A percentile compares a stretch with the other conserved stretches of the same genome.
These are phyloP conservation scores for Tanytarsus gracilentus DNA, from an alignment of 2,888 invertebrate species.

Conservation along the genomic window DNA sequence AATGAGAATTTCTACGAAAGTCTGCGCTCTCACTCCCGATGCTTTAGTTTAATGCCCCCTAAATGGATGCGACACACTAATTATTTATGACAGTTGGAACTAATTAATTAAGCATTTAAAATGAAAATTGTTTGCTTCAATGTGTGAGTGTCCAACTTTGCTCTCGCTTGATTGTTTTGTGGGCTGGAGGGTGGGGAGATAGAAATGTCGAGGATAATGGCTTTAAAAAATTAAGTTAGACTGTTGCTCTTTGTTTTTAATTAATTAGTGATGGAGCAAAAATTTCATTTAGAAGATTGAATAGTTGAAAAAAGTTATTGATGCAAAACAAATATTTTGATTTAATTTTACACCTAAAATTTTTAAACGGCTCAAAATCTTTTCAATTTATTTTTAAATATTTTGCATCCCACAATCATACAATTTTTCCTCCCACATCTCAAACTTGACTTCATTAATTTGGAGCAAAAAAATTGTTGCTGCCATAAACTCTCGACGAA, in stretches of 20 bases:
- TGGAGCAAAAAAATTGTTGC: background rate
- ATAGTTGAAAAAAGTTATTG: no score
- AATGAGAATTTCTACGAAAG: conserved; percentile 1
- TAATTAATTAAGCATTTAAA: conserved; percentile 18
- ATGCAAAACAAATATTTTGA: no score
- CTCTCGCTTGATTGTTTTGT: background rate
- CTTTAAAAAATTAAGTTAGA: no score
- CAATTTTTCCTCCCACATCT: no score
- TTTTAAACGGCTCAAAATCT: no score
- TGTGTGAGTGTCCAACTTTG: no score
- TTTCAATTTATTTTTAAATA: no score
- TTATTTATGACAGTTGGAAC: conserved; percentile 3
- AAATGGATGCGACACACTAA: background rate
- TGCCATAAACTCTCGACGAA: background rate
- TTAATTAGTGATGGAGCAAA: background rate
- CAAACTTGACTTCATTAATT: no score
- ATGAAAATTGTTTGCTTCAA: conserved; percentile 6
- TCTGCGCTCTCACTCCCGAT: no score
- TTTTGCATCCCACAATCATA: no score
- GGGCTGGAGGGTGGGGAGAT: background rate
- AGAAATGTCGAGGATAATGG: background rate
- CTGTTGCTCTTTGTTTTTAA: no score
- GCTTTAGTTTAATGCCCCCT: background rate
- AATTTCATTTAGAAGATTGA: background rate
- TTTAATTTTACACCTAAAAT: no score